A percentile compares a stretch with the other conserved stretches of the same genome.
Conservation (phyloP, 1,140 invertebrate species). For the Physella acuta region DNA sequence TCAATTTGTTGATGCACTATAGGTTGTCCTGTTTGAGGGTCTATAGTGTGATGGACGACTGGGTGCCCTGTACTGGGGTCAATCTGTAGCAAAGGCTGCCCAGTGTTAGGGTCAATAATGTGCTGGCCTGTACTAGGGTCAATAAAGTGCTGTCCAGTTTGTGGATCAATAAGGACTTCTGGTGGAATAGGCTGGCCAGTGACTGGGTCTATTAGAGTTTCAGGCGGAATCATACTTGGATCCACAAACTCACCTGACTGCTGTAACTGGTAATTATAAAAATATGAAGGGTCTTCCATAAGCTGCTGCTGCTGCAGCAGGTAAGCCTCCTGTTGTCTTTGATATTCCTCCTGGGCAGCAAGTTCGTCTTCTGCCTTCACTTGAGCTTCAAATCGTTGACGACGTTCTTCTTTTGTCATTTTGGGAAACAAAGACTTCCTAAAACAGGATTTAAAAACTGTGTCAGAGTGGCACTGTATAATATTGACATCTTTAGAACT, state of each 20-base stretch:
- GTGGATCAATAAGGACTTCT: constrained; percentile 5
- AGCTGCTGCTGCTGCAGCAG: constrained; percentile 19
- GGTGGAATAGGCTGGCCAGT: constrained; percentile 15
- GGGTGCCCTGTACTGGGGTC: constrained; percentile 13
- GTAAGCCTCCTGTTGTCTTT: constrained; percentile 40
- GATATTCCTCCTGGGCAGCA: constrained; percentile 36
- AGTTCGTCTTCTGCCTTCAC: constrained; percentile 68
- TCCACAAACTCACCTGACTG: constrained; percentile 8
- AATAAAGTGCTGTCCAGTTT: constrained; percentile 7
- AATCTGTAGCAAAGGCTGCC: constrained; percentile 1
- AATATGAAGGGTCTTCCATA: constrained; percentile 24
- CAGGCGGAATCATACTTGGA: constrained; percentile 13
- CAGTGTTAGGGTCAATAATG: constrained; percentile 20
- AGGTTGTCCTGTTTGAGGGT: constrained; percentile 8
- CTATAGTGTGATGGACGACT: constrained; percentile 1
- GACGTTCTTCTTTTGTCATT: constrained; percentile 68
- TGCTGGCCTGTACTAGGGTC: constrained; percentile 19
- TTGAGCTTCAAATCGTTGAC: constrained; percentile 77
- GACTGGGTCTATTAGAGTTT: constrained; percentile 12
- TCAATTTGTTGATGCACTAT: constrained; percentile 12
- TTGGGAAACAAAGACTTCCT: constrained; percentile 49
- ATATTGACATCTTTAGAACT: too few species aligned
- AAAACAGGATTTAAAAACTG: background rate
- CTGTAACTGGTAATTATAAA: constrained; percentile 14
- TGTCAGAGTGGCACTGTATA: background rate